Base-by-base conservation (phyloP, 2,113 vertebrate genomes). In the Spheniscus mendiculus region DNA sequence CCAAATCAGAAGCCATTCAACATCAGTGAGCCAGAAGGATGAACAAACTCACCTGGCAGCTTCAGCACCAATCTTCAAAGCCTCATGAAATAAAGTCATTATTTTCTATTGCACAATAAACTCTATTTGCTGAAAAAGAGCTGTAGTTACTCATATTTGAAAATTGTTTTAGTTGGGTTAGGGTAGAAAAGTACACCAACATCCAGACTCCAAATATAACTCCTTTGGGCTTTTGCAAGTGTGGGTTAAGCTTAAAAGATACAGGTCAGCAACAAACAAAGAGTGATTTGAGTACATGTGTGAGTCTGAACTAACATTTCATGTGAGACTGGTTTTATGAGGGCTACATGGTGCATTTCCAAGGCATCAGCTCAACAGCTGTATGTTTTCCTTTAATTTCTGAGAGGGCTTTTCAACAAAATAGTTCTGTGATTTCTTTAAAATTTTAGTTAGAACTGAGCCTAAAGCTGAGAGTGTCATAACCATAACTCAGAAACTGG, bases 311-410 rank as follows among this genome's bases (percentile, higher is more conserved):
- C 73, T 82, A 80, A 80, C 85, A 85, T 96, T 91, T 94, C 94
- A 70, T 63, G 53, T 27, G 78, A 91, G 90, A 84, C 72, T 63
- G 19, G 4, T 90, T 95, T 95, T 91, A 90, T 16, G 87, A 93
- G 93, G 66, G 94, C 89, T 87, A 61, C 70, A 25, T 32, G 52
- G 83, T 89, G 58, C 78, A 85, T 93, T 97, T 94, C 91, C 87
- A 70, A 94, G 89, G 81, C 89, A 87, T 82, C 78, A 63, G 45
- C 70, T 90, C 91, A 93, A 82, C 42, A 91, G 70, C 65, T 84
- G 61, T 87, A 58, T 94, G 87, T 96, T 97, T 96, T 81, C 88
- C 87, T 95, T 92, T 94, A 90, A 94, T 95, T 97, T 97, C 95
- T 90, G 71, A 77, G 62, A 91, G 65, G 50, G 55, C 62, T 93